These are phyloP conservation scores for Epistrophe grossulariae DNA, from an alignment of 2,888 invertebrate genomes.

Conservation along the genomic window DNA sequence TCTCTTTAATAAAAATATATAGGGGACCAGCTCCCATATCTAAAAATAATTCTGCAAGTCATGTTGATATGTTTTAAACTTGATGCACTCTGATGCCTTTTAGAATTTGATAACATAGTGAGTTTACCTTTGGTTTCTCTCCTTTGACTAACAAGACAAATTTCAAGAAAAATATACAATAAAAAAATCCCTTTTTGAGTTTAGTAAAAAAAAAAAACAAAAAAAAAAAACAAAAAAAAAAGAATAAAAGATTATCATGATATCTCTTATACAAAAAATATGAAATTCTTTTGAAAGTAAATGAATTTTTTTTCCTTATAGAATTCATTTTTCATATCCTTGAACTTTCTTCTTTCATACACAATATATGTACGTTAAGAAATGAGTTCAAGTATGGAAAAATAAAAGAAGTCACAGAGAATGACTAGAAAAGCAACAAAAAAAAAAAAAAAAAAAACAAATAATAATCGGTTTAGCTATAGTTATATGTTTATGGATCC, in stretches of 20 bases:
- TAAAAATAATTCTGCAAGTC: too few relatives aligned
- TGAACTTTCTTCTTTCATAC: not conserved
- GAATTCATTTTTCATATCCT: conserved; percentile 5
- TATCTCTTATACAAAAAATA: not conserved
- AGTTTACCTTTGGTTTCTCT: too few relatives aligned
- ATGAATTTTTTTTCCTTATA: conserved; percentile 4
- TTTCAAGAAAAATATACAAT: too few relatives aligned
- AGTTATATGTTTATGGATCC: conserved; percentile 1
- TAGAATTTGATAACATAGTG: too few relatives aligned
- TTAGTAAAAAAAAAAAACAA: too few relatives aligned
- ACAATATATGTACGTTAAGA: not conserved
- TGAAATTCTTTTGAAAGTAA: conserved; percentile 12
- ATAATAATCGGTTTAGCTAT: conserved; percentile 15
- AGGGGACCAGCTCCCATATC: too few relatives aligned
- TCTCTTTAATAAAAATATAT: too few relatives aligned
- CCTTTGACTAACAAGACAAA: too few relatives aligned
- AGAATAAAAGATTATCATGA: not conserved
- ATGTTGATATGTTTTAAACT: too few relatives aligned
- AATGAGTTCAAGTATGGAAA: conserved; percentile 1
- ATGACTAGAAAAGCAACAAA: not conserved
- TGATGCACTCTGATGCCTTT: too few relatives aligned
- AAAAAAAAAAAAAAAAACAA: not conserved
- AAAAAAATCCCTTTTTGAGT: too few relatives aligned
- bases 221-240: not conserved
- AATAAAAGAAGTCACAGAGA: not conserved